Base-by-base conservation (phyloP, 2,113 vertebrate species). In the Chlamydotis undulata region DNA sequence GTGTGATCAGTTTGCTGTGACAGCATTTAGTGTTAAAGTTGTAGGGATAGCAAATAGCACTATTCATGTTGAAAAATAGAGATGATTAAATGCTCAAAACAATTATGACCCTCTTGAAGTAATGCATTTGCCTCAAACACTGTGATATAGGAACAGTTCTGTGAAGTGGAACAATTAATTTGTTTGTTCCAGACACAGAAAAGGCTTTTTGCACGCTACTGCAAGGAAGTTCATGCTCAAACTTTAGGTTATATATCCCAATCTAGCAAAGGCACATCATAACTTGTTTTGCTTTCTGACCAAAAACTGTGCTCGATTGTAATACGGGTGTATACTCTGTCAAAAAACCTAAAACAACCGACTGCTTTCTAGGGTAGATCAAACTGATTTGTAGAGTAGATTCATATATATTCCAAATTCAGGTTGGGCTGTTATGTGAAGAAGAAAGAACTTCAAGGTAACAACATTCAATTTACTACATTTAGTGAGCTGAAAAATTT, bases 91-190 rank as follows among this genome's bases (percentile, higher is more conserved):
- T 74, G 17, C 57, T 93, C 35, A 70, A 50, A 86, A 89, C 31
- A 82, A 37, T 74, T 89, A 57, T 21, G 69, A 87, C 80, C 85
- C 71, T 71, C 39, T 70, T 87, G 77, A 89, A 94, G 84, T 94
- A 90, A 93, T 57, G 80, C 59, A 87, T 92, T 96, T 94, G 96
- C 92, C 95, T 97, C 83, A 90, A 96, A 96, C 97, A 97, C 97
- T 98, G 97, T 98, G 97, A 98, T 94, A 92, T 33, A 91, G 77
- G 87, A 90, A 71, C 90, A 92, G 73, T 87, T 84, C 73, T 94
- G 52, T 81, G 75, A 83, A 93, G 80, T 69, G 61, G 65, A 60
- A 83, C 76, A 91, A 83, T 67, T 41, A 37, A 76, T 82, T 77
- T 90, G 37, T 73, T 94, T 35, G 83, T 88, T 93, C 76, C 82